phyloP scores from a whole-genome alignment of 2,888 invertebrate species.

The Hipparchia sbordonii region DNA sequence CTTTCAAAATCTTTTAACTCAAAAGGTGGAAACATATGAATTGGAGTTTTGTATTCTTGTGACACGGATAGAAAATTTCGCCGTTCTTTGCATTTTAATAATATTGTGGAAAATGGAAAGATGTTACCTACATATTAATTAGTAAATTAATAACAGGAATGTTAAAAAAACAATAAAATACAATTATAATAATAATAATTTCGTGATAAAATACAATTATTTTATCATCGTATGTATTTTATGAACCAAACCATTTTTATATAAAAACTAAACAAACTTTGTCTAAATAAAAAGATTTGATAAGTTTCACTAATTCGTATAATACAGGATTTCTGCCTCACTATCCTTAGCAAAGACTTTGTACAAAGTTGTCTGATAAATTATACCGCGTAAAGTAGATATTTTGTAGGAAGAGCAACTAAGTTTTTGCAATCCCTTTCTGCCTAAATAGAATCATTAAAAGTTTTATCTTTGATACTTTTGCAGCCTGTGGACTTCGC shows the following conservation, averaged over 20 bases:
- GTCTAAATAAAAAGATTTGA: no score
- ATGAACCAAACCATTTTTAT: no score
- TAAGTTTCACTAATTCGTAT: no score
- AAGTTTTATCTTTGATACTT: conserved; percentile 7
- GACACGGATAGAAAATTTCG: conserved; percentile 9
- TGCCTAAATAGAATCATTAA: conserved; percentile 5
- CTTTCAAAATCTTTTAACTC: conserved; percentile 33
- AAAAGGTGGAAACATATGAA: conserved; percentile 22
- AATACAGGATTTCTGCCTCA: not conserved
- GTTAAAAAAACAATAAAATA: no score
- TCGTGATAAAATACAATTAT: no score
- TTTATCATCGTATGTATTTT: no score
- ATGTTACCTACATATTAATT: no score
- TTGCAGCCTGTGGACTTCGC: not conserved
- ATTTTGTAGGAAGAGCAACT: not conserved
- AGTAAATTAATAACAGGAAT: no score
- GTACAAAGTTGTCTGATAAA: conserved; percentile 2
- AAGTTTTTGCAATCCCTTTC: not conserved
- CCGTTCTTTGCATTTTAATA: not conserved
- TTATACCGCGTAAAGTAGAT: not conserved
- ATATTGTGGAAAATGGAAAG: not conserved
- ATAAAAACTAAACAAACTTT: no score
- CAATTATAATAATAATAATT: no score
- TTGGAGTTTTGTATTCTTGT: conserved; percentile 20
- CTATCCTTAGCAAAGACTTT: not conserved